A percentile compares a stretch with the other conserved stretches of the same genome.
Conservation (phyloP, 2,113 vertebrate species). For the Naja naja region DNA sequence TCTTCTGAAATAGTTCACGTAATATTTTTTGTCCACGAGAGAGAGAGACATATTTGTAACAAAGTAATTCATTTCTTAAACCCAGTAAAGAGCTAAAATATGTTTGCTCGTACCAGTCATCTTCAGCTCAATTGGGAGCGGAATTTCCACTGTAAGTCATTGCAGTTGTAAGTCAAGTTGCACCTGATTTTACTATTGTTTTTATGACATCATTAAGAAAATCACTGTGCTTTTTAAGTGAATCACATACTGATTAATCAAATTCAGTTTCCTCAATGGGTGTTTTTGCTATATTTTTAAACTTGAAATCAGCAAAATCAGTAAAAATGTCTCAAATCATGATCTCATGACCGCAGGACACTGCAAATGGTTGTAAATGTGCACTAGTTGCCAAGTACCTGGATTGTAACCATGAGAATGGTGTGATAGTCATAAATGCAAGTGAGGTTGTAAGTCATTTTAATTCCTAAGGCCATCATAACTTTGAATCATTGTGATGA, state of each 20-base stretch:
- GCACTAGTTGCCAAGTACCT: not conserved
- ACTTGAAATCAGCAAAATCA: not conserved
- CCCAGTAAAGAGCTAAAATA: conserved; percentile 8
- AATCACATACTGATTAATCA: not conserved
- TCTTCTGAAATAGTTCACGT: not conserved
- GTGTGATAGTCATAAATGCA: not conserved
- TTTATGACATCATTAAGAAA: not conserved
- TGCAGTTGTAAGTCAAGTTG: not conserved
- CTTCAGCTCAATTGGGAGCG: not conserved
- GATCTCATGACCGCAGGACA: not conserved
- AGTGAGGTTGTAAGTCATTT: not conserved
- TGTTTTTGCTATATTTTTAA: not conserved
- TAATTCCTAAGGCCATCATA: not conserved
- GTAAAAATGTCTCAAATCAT: not conserved
- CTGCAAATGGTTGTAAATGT: not conserved
- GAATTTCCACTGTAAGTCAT: not conserved
- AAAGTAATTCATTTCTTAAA: conserved; percentile 3
- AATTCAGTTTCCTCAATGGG: not conserved
- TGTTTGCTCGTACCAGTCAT: not conserved
- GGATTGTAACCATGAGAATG: not conserved
- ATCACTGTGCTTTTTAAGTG: not conserved
- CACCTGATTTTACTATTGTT: not conserved
- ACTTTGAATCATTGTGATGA: not conserved
- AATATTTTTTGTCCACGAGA: not conserved
- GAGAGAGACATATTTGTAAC: not conserved